Percentiles rank a stretch among this genome's conserved stretches.
Evolutionary conservation across 1,140 invertebrate genomes (phyloP).

Genomic region (Hestina assimilis): DNA sequence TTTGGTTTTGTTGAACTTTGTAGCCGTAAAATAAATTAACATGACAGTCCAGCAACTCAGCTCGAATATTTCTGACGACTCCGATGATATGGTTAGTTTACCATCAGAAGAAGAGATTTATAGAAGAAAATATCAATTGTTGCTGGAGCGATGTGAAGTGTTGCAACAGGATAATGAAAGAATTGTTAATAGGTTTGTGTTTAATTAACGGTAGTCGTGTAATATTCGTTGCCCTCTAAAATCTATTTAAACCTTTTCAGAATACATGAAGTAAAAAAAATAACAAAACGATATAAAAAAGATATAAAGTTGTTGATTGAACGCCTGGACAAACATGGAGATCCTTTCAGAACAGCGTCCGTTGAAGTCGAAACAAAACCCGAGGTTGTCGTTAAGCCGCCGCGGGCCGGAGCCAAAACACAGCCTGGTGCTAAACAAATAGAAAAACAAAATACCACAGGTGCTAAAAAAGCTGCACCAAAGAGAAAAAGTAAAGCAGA

Average conservation of each 20-base stretch:
- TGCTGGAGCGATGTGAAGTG: slow-evolving; percentile 82
- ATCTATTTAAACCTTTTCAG: slow-evolving; percentile 57
- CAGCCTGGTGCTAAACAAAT: slow-evolving; percentile 56
- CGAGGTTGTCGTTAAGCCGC: slow-evolving; percentile 40
- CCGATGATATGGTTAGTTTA: slow-evolving; percentile 78
- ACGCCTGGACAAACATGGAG: slow-evolving; percentile 74
- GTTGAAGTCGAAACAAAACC: slow-evolving; percentile 68
- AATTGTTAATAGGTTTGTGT: slow-evolving; percentile 80
- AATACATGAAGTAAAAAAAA: slow-evolving; percentile 81
- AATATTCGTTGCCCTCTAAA: background rate
- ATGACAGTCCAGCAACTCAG: slow-evolving; percentile 77
- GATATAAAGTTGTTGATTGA: slow-evolving; percentile 78
- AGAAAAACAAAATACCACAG: slow-evolving; percentile 56
- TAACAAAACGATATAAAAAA: slow-evolving; percentile 78
- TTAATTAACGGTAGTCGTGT: slow-evolving; percentile 24
- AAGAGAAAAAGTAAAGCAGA: slow-evolving; percentile 76
- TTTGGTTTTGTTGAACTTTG: slow-evolving; percentile 74
- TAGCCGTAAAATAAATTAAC: slow-evolving; percentile 76
- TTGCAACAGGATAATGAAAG: slow-evolving; percentile 83
- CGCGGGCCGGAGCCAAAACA: slow-evolving; percentile 48
- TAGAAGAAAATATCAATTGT: slow-evolving; percentile 81
- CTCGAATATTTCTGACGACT: slow-evolving; percentile 79
- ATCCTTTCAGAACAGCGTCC: slow-evolving; percentile 66
- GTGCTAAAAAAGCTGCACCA: slow-evolving; percentile 61
- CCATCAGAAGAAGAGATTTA: slow-evolving; percentile 80